Evolutionary conservation across 2,113 vertebrate genomes (phyloP).

Genomic region (Ciconia boyciana): DNA sequence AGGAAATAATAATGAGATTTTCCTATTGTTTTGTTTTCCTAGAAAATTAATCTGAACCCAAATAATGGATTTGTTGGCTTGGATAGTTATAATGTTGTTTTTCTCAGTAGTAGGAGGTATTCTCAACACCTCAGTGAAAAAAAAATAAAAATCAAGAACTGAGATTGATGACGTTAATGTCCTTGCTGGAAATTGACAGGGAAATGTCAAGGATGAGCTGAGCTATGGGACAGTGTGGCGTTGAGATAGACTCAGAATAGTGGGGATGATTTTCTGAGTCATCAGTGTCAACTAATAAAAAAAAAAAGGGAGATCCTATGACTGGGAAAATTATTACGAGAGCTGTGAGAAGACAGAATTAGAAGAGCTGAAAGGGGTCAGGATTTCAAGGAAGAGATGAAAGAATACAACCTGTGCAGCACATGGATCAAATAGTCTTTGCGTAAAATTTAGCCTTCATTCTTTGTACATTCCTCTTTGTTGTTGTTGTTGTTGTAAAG

Average conservation of each 20-base stretch:
- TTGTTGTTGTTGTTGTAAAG: neutral
- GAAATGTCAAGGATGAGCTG: neutral
- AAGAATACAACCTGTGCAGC: neutral
- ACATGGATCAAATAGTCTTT: neutral
- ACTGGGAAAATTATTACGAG: neutral
- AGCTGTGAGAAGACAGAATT: neutral
- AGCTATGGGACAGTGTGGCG: fast-evolving
- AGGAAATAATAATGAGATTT: neutral
- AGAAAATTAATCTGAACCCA: neutral
- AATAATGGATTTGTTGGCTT: neutral
- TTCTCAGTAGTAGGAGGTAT: neutral
- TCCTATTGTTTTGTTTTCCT: neutral
- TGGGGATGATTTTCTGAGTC: neutral
- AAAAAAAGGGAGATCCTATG: neutral
- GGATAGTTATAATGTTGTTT: neutral
- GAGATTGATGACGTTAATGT: neutral
- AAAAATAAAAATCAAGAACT: neutral
- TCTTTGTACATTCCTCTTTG: neutral
- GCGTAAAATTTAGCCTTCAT: neutral
- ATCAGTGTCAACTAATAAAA: neutral
- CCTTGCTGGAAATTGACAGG: neutral
- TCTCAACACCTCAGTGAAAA: neutral
- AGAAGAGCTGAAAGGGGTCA: neutral
- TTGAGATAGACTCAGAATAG: neutral
- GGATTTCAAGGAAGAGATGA: neutral